Evolutionary conservation across 2,113 vertebrate species (phyloP).

Genomic region (Scortum barcoo): DNA sequence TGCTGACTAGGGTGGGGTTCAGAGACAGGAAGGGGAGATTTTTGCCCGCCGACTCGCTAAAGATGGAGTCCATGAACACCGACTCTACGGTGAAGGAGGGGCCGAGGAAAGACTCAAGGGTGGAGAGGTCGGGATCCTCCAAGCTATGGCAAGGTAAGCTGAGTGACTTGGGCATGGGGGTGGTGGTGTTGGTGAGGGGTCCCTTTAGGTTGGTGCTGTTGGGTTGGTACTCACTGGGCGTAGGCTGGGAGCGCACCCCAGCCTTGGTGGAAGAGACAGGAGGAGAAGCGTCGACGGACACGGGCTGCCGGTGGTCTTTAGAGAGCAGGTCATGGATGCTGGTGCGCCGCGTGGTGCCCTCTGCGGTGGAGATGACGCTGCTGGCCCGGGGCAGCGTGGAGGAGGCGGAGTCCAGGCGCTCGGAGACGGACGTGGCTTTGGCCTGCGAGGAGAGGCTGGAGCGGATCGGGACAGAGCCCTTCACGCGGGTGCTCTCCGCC

Average conservation of each 20-base stretch:
- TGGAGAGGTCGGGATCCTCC: slow-evolving; percentile 85
- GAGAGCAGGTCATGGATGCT: slow-evolving; percentile 98
- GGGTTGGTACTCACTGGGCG: slow-evolving; percentile 96
- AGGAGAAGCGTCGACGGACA: slow-evolving; percentile 89
- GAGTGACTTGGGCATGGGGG: slow-evolving; percentile 80
- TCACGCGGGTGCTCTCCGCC: slow-evolving; percentile 88
- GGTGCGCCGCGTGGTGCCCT: slow-evolving; percentile 94
- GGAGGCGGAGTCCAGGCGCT: slow-evolving; percentile 84
- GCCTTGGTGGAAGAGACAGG: slow-evolving; percentile 80
- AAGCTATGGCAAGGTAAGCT: slow-evolving; percentile 80
- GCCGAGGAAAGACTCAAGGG: slow-evolving; percentile 82
- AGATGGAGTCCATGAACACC: slow-evolving; percentile 83
- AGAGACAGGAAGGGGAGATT: slow-evolving; percentile 92
- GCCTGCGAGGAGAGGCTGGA: slow-evolving; percentile 82
- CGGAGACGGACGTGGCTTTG: slow-evolving; percentile 87
- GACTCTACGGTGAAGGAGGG: slow-evolving; percentile 85
- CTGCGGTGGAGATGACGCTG: slow-evolving; percentile 97
- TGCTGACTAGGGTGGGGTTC: slow-evolving; percentile 95
- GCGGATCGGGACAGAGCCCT: slow-evolving; percentile 83
- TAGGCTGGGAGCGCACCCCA: slow-evolving; percentile 81
- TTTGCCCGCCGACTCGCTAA: slow-evolving; percentile 76
- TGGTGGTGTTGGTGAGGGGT: slow-evolving; percentile 43
- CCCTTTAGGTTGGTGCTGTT: slow-evolving; percentile 70
- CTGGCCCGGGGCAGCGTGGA: slow-evolving; percentile 94
- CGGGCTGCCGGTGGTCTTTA: slow-evolving; percentile 92